These are phyloP conservation scores for Nasonia vitripennis DNA, from an alignment of 1,140 invertebrate species.

Conservation along the genomic window DNA sequence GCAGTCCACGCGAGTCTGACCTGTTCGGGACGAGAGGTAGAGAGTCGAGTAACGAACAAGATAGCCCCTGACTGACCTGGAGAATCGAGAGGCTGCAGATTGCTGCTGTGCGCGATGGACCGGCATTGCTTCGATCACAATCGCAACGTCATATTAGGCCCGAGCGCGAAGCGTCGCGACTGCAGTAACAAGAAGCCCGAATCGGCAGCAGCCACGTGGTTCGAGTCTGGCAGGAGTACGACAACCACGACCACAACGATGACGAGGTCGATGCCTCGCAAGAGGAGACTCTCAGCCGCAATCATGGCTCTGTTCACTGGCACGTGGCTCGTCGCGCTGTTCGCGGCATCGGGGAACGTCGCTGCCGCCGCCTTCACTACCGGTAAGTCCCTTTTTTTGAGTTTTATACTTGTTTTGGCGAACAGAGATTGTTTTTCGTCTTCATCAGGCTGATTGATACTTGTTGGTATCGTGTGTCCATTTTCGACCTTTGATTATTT, in stretches of 20 bases:
- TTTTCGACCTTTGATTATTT: not conserved
- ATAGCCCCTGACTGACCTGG: not conserved
- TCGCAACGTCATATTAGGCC: conserved; percentile 20
- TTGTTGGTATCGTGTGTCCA: not conserved
- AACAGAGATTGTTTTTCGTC: not conserved
- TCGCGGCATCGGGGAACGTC: conserved; percentile 57
- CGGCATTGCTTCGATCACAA: conserved; percentile 28
- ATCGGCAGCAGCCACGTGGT: not conserved
- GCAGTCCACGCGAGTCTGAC: too few relatives aligned
- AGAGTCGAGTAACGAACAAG: too few relatives aligned
- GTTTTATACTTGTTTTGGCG: not conserved
- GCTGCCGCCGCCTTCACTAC: conserved; percentile 64
- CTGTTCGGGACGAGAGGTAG: too few relatives aligned
- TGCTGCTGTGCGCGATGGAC: conserved; percentile 10
- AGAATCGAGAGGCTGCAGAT: not conserved
- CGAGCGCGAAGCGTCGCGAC: not conserved
- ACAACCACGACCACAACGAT: not conserved
- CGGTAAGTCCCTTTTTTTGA: conserved; percentile 58
- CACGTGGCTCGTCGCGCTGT: conserved; percentile 59
- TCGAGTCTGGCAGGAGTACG: not conserved
- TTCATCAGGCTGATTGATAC: not conserved
- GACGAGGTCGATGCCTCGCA: not conserved
- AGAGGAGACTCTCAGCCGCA: conserved; percentile 45
- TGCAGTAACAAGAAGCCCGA: not conserved
- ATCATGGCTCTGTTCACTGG: conserved; percentile 62